Evolutionary conservation across 1,140 invertebrate genomes (phyloP), one percentile per base, ranked within the genome.

Genomic region (Pseudomyrmex cubaensis): DNA sequence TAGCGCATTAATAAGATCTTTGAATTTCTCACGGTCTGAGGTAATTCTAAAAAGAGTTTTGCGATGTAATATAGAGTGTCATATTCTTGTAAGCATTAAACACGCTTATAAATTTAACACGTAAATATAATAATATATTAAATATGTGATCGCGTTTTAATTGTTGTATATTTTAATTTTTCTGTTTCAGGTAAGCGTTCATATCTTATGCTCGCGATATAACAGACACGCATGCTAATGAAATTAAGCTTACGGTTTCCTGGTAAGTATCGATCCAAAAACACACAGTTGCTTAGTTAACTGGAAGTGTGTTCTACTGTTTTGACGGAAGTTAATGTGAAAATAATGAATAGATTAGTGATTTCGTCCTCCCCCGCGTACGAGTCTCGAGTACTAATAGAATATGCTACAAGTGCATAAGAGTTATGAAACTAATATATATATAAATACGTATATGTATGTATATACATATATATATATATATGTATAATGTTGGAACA

Each of bases 141-240:
- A 35, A 35, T 35, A 35, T 35, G 5, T 35, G 5, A 35, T 35
- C 35, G 35, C 35, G 4, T 35, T 35, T 35, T 35, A 35, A 35
- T 35, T 35, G 35, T 35, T 35, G 35, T 70, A 56, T 57, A 75
- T 80, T 84, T 87, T 52, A 1, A 52, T 63, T 76, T 66, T 35
- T 72, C 10, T 88, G 77, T 90, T 90, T 78, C 75, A 90, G 89
- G 89, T 90, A 78, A 90, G 90, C 88, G 84, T 73, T 15, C 66
- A 12, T 25, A 17, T 12, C 20, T 67, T 56, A 13, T 15, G 17
- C 25, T 20, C 50, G 46, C 22, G 17, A 20, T 73, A 57, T 20
- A 9, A 35, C 35, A 20, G 10, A 69, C 10, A 2, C 20, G 15
- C 35, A 46, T 56, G 15, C 20, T 78, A 61, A 72, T 22, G 9